These are phyloP conservation scores for Ursus arctos DNA, from an alignment of 2,113 vertebrate species.

Conservation along the genomic window DNA sequence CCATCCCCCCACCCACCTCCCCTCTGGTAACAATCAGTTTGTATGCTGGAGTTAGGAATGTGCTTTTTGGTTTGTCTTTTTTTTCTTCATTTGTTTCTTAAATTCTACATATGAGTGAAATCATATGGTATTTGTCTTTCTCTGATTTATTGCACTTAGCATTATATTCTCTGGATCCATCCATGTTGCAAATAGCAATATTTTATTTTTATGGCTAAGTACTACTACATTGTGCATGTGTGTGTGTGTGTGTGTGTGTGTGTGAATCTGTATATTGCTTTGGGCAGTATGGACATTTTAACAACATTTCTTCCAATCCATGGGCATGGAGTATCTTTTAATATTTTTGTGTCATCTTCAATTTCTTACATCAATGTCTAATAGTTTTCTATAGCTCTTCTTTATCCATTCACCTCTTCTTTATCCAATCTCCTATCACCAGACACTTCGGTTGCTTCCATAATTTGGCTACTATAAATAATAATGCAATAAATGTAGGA, in stretches of 20 bases:
- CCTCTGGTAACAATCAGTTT: background rate
- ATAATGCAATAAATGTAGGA: background rate
- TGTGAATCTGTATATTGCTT: background rate
- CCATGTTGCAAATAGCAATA: background rate
- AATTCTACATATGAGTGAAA: background rate
- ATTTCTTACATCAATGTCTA: background rate
- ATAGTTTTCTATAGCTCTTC: background rate
- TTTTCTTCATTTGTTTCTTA: background rate
- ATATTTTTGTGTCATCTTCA: background rate
- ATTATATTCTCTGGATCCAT: background rate
- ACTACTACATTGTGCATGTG: background rate
- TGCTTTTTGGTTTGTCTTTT: background rate
- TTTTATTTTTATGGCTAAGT: background rate
- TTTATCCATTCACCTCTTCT: background rate
- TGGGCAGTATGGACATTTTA: background rate
- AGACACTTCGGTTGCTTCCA: background rate
- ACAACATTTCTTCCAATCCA: background rate
- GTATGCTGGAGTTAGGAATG: background rate
- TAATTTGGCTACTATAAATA: background rate
- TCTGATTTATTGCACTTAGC: background rate
- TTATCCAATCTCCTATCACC: background rate
- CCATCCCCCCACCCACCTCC: background rate
- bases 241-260: background rate
- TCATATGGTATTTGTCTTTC: background rate
- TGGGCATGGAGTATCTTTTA: background rate